Base-by-base conservation (phyloP, 2,888 invertebrate genomes). In the Apodemia zela region DNA sequence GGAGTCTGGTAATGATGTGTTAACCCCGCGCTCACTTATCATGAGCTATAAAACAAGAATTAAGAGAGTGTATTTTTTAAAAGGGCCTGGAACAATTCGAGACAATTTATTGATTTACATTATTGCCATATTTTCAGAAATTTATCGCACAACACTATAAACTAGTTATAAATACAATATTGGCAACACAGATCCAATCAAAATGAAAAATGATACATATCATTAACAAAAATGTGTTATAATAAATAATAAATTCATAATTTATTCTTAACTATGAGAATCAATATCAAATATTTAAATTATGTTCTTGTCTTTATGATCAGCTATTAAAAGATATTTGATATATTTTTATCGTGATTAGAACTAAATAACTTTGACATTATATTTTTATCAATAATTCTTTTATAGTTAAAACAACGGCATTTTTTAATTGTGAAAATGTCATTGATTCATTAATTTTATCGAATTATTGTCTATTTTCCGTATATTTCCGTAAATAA, bases 211-310 rank as follows among this genome's bases (percentile, higher is more conserved):
- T 57, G 29, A 57, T 29, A 29, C n/a, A 5, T 57, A 29, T 57
- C 29, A 57, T 57, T 29, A 29, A 21, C 29, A 5, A 3, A 15
- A 57, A 57, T 57, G 29, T 57, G 54, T 29, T 57, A 57, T 29
- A 57, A 57, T 57, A 29, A 57, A 57, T 57, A 29, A 25, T 15
- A 57, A 54, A 21, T 54, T 57, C 25, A 29, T 57, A 57, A 51
- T 29, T 29, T 57, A 54, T 54, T 21, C 18, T 54, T 54, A 4
- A 54, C 25, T 13, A 25, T 54, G 54, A 54, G 13, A 21, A 25
- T 54, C 25, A 15, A 54, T 25, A 54, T 54, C 15, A 15, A n/a
- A 42, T 42, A 42, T 42, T 42, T 42, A 42, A 42, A 42, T 42
- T 42, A 42, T 15, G 6, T 15, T 33, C 33, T 15, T 42, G 15